Evolutionary conservation across 2,113 vertebrate species (phyloP).

Genomic region (Elaphurus davidianus): DNA sequence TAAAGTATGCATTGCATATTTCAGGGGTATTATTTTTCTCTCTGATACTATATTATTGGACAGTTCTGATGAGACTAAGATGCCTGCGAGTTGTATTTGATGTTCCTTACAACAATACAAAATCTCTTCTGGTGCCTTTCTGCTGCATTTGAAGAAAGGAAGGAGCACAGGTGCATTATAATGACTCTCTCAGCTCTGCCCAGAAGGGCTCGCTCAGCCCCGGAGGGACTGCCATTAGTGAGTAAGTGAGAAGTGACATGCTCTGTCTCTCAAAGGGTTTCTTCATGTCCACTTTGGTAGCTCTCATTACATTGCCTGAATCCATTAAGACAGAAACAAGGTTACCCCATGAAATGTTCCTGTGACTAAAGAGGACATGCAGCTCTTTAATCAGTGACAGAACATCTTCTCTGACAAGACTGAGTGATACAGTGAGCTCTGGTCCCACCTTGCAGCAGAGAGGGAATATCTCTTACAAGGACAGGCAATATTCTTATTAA

Average conservation of each 20-base stretch:
- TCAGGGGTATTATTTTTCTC: not conserved
- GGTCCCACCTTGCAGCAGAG: constrained; percentile 71
- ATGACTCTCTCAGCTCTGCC: constrained; percentile 70
- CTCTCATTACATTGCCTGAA: constrained; percentile 82
- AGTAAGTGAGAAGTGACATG: constrained; percentile 82
- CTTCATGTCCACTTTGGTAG: constrained; percentile 80
- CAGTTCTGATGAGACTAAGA: constrained; percentile 65
- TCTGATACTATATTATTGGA: constrained; percentile 50
- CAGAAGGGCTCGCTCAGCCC: constrained; percentile 68
- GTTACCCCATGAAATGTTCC: constrained; percentile 81
- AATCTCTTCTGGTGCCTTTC: constrained; percentile 29
- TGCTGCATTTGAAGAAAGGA: constrained; percentile 54
- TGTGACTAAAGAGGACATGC: constrained; percentile 82
- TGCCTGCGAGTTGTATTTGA: not conserved
- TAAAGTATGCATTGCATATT: not conserved
- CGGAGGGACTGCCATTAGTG: constrained; percentile 75
- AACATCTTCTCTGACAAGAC: constrained; percentile 82
- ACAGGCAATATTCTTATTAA: constrained; percentile 78
- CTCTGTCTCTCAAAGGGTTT: constrained; percentile 80
- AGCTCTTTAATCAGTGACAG: constrained; percentile 84
- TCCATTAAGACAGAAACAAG: constrained; percentile 85
- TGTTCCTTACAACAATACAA: not conserved
- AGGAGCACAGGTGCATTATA: constrained; percentile 74
- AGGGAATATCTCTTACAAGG: constrained; percentile 78
- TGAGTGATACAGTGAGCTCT: constrained; percentile 76